These are phyloP conservation scores for Perca flavescens DNA, from an alignment of 2,113 vertebrate species.

Conservation along the genomic window DNA sequence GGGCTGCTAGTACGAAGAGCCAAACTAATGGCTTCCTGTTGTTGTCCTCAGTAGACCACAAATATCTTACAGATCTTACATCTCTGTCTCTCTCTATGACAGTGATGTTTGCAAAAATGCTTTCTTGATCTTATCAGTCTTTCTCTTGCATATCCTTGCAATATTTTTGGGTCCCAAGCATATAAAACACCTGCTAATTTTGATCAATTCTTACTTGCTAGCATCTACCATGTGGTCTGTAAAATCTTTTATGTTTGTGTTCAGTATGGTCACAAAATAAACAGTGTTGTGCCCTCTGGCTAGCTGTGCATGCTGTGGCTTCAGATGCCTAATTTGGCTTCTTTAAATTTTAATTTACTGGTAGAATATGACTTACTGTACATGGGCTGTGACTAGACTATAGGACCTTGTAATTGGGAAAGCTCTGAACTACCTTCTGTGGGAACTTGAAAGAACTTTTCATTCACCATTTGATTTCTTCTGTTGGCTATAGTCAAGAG, in stretches of 20 bases:
- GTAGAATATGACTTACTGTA: background rate
- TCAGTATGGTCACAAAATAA: too few species aligned
- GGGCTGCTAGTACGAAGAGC: background rate
- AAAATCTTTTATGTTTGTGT: too few species aligned
- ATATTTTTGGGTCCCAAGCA: too few species aligned
- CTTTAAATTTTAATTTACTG: background rate
- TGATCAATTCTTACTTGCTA: too few species aligned
- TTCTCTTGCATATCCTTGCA: too few species aligned
- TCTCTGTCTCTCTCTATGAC: background rate
- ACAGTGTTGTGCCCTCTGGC: too few species aligned
- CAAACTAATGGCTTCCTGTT: background rate
- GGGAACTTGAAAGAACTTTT: background rate
- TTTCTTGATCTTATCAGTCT: background rate
- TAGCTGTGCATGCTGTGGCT: too few species aligned
- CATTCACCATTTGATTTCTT: constrained; percentile 6
- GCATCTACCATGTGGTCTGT: too few species aligned
- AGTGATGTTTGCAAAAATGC: too few species aligned
- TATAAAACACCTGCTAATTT: too few species aligned
- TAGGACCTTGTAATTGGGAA: background rate
- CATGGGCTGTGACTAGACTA: background rate
- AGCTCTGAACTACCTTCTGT: background rate
- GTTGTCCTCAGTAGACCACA: background rate
- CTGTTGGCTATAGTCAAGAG: constrained; percentile 9
- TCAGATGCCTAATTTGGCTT: background rate
- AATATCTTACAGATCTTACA: background rate